phyloP scores from a whole-genome alignment of 2,797 vertebrate genomes.

The Phyllotis vaccarum region DNA sequence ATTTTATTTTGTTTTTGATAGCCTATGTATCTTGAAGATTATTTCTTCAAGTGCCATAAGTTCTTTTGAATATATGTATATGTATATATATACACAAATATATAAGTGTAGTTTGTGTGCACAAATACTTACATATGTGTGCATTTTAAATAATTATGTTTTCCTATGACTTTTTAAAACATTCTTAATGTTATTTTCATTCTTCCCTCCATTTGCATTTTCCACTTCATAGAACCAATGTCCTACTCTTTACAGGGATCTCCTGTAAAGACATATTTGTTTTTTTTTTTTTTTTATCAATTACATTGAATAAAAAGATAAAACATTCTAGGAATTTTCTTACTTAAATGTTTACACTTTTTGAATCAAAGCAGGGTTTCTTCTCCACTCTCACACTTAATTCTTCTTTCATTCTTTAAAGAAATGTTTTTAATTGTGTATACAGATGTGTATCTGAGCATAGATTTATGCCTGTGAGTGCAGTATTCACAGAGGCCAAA shows the following conservation, averaged over 20 bases:
- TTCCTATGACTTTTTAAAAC: neutral
- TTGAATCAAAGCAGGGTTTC: neutral
- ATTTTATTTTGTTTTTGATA: neutral
- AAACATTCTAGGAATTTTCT: neutral
- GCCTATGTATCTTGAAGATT: neutral
- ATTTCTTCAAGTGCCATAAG: no score
- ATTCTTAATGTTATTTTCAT: neutral
- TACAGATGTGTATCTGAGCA: neutral
- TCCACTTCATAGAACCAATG: no score
- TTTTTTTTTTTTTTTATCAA: neutral
- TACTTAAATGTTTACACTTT: neutral
- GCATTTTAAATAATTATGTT: neutral
- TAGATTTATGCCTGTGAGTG: neutral
- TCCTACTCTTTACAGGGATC: neutral
- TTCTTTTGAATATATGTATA: neutral
- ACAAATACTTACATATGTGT: neutral
- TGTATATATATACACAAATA: no score
- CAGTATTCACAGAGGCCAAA: no score
- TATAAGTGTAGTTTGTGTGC: no score
- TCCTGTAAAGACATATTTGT: neutral
- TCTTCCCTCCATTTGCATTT: neutral
- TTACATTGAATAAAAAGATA: neutral
- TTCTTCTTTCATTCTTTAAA: neutral
- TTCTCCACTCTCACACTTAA: neutral
- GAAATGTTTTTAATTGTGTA: neutral